Conservation (phyloP, 37 sponge, comb jelly and placozoan species). For the Beroe forskalii region DNA sequence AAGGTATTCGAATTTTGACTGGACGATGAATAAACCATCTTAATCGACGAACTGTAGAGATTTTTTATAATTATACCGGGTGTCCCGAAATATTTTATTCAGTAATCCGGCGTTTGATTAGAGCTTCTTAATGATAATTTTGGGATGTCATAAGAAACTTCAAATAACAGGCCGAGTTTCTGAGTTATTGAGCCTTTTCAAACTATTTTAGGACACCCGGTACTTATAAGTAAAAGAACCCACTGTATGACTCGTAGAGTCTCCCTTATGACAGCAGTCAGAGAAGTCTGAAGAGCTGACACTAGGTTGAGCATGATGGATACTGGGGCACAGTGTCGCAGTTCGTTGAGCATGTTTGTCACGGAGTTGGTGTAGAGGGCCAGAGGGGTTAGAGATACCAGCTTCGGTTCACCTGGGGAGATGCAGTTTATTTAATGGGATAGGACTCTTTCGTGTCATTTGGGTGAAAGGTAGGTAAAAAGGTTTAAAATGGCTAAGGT, state of each 20-base stretch:
- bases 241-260: background rate
- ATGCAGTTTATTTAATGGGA: background rate
- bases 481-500: background rate
- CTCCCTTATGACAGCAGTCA: background rate
- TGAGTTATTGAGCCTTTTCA: too few relatives aligned
- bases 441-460: background rate
- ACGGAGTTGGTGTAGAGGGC: conserved; percentile 31
- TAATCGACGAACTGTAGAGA: too few relatives aligned
- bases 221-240: background rate
- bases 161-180: too few relatives aligned
- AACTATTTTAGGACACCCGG: too few relatives aligned
- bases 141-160: too few relatives aligned
- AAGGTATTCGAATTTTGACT: too few relatives aligned
- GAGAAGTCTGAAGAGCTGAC: background rate
- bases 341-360: conserved; percentile 43
- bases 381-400: conserved; percentile 14
- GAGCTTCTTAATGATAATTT: too few relatives aligned
- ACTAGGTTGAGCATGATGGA: background rate
- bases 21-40: too few relatives aligned
- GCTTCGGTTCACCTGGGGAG: conserved; percentile 12
- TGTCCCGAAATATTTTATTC: too few relatives aligned
- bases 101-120: too few relatives aligned
- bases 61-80: too few relatives aligned
- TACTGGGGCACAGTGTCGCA: conserved; percentile 62
- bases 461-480: background rate